phyloP scores from a whole-genome alignment of 2,888 invertebrate genomes.

The Orthosia cruda region DNA sequence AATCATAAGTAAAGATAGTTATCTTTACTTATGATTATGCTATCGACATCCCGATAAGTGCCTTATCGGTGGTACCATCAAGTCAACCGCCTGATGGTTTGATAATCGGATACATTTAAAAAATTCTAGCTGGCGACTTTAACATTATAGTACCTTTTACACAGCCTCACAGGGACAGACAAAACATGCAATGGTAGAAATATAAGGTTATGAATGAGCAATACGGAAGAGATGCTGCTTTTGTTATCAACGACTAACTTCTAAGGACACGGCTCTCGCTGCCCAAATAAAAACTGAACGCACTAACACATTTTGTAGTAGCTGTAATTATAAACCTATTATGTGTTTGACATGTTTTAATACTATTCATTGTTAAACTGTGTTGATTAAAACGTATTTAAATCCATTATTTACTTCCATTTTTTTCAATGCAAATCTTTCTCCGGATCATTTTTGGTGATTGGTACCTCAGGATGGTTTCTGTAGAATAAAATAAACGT shows the following conservation, averaged over 20 bases:
- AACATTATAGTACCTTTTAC: background rate
- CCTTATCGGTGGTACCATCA: too few species aligned
- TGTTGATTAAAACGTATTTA: background rate
- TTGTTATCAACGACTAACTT: constrained; percentile 1
- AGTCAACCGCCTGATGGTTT: too few species aligned
- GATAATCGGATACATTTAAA: background rate
- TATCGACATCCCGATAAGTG: too few species aligned
- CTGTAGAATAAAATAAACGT: too few species aligned
- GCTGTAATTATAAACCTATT: background rate
- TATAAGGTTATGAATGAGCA: background rate
- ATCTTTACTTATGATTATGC: too few species aligned
- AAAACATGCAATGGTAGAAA: constrained; percentile 9
- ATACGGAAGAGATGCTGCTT: constrained; percentile 2
- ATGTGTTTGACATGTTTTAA: constrained; percentile 8
- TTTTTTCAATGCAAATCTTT: background rate
- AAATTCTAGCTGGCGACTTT: background rate
- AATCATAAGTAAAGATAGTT: too few species aligned
- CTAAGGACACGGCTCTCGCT: background rate
- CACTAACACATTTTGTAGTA: constrained; percentile 9
- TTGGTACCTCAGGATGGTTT: too few species aligned
- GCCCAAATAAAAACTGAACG: constrained; percentile 12
- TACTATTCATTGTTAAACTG: background rate
- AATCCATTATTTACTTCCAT: background rate
- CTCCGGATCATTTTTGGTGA: background rate
- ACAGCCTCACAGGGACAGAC: background rate